phyloP scores from a whole-genome alignment of 30 jellyfish, hydroid and myxozoan species.

The Hydractinia symbiolongicarpus region DNA sequence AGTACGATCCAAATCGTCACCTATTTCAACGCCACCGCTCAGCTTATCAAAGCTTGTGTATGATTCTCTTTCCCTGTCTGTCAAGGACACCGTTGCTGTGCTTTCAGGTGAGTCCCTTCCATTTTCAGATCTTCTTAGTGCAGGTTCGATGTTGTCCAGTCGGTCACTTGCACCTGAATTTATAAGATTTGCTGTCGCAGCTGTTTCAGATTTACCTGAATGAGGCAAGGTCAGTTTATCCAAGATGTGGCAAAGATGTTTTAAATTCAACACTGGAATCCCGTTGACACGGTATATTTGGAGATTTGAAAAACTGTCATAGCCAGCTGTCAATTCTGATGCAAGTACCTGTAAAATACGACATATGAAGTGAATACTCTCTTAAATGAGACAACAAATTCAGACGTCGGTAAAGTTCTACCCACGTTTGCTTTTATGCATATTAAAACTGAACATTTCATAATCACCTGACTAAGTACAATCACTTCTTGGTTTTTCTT shows the following conservation, averaged over 20 bases:
- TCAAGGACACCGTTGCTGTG: slow-evolving; percentile 1
- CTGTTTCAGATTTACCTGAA: background rate
- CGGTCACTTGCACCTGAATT: background rate
- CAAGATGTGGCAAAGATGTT: slow-evolving; percentile 48
- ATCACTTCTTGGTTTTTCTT: slow-evolving; percentile 57
- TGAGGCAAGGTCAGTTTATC: slow-evolving; percentile 52
- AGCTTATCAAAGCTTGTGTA: background rate
- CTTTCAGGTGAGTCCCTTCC: background rate
- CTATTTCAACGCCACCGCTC: background rate
- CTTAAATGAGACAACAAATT: background rate
- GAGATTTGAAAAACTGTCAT: slow-evolving; percentile 53
- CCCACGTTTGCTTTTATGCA: background rate
- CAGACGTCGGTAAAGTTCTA: background rate
- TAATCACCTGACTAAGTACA: slow-evolving; percentile 50
- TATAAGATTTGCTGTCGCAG: background rate
- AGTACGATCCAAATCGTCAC: background rate
- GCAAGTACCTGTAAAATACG: slow-evolving; percentile 49
- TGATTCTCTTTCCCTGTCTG: background rate
- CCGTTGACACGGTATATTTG: slow-evolving; percentile 67
- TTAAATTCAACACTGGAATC: slow-evolving; percentile 51
- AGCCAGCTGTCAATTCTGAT: slow-evolving; percentile 68
- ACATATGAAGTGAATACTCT: background rate
- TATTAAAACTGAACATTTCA: background rate
- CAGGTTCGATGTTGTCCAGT: background rate
- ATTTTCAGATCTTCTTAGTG: background rate